Percentiles rank a stretch among this genome's conserved stretches.
Evolutionary conservation across 2,888 invertebrate genomes (phyloP).

Genomic region (Drosophila birchii): DNA sequence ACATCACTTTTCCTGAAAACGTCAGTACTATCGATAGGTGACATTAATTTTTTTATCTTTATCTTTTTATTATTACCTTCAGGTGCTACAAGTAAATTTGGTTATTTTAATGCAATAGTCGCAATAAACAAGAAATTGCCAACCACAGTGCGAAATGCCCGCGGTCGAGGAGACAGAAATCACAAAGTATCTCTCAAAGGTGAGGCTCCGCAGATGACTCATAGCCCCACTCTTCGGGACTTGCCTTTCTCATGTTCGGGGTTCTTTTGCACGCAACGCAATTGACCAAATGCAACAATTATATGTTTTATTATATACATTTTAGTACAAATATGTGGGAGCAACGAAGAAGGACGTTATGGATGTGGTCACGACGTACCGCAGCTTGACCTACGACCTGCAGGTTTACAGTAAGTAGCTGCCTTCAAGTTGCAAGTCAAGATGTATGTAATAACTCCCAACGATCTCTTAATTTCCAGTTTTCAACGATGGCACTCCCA

Average conservation of each 20-base stretch:
- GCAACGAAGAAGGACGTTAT: constrained; percentile 89
- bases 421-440: too few relatives aligned
- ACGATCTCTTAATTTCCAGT: constrained; percentile 85
- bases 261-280: constrained; percentile 35
- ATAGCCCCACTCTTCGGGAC: constrained; percentile 47
- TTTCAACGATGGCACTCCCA: constrained; percentile 94
- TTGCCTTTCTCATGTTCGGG: constrained; percentile 5
- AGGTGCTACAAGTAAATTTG: constrained; percentile 1
- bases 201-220: constrained; percentile 74
- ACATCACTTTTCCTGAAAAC: background rate
- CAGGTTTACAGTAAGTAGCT: constrained; percentile 89
- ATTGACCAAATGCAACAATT: constrained; percentile 24
- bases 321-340: constrained; percentile 89
- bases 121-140: background rate
- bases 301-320: constrained; percentile 45
- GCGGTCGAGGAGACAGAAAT: constrained; percentile 85
- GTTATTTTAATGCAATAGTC: constrained; percentile 1
- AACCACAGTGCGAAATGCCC: constrained; percentile 57
- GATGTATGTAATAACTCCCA: background rate
- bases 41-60: background rate
- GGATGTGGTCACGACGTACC: constrained; percentile 88
- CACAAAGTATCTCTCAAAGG: constrained; percentile 86
- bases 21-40: background rate
- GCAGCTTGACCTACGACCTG: constrained; percentile 87
- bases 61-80: background rate